These are phyloP conservation scores for Phaenicophaeus curvirostris DNA, from an alignment of 2,797 vertebrate species.

Conservation along the genomic window DNA sequence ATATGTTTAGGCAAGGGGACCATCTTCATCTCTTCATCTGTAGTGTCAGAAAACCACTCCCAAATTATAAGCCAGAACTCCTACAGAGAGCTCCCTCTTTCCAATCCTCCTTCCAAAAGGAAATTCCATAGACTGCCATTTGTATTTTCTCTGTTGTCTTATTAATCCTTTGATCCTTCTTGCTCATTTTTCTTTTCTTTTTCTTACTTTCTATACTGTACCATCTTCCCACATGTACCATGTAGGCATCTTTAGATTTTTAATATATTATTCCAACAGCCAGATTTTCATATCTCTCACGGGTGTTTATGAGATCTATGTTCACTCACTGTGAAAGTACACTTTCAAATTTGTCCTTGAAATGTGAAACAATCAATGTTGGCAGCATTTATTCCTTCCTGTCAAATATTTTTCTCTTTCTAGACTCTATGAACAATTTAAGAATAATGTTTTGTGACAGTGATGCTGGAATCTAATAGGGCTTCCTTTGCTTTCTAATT, in stretches of 20 bases:
- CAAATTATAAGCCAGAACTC: not conserved
- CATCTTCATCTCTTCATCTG: not conserved
- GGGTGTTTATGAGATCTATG: slow-evolving; percentile 22
- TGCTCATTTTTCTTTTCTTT: not conserved
- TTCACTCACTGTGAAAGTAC: slow-evolving; percentile 10
- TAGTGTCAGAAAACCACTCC: not conserved
- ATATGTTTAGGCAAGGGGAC: not conserved
- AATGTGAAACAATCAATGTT: slow-evolving; percentile 57
- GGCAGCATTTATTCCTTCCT: slow-evolving; percentile 46
- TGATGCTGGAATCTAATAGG: not conserved
- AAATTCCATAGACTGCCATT: not conserved
- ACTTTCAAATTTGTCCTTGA: slow-evolving; percentile 61
- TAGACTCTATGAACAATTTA: slow-evolving; percentile 31
- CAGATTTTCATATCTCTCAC: not conserved
- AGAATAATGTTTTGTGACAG: slow-evolving; percentile 59
- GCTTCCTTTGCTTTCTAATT: slow-evolving; percentile 41
- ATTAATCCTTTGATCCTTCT: not conserved
- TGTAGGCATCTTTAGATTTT: not conserved
- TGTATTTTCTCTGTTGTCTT: not conserved
- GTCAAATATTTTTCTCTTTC: slow-evolving; percentile 52
- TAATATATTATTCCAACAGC: not conserved
- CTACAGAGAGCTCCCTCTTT: not conserved
- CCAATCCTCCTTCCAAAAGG: not conserved
- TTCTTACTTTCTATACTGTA: not conserved
- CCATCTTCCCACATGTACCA: not conserved